Evolutionary conservation across 2,113 vertebrate genomes (phyloP).

Genomic region (Malurus cyaneus): DNA sequence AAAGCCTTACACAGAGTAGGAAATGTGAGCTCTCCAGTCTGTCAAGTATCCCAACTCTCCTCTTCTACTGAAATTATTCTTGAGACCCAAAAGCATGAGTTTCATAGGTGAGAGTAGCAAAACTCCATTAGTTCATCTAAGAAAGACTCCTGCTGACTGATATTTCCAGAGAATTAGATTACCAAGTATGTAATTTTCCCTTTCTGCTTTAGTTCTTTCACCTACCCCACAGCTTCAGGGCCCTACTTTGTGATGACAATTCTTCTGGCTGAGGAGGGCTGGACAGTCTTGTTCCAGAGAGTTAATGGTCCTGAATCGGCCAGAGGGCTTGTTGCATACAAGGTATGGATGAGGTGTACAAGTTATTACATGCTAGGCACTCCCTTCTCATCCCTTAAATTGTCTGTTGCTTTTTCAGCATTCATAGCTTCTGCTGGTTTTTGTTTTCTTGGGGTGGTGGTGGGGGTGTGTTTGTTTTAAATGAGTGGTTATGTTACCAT

Average conservation of each 20-base stretch:
- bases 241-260: conserved; percentile 71
- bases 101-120: neutral
- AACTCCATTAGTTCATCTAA: neutral
- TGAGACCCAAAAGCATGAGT: neutral
- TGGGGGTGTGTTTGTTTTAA: neutral
- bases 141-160: neutral
- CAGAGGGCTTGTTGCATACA: conserved; percentile 72
- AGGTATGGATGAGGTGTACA: conserved; percentile 52
- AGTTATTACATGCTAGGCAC: conserved; percentile 48
- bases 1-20: neutral
- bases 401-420: conserved; percentile 44
- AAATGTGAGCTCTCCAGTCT: neutral
- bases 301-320: conserved; percentile 67
- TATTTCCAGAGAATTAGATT: conserved; percentile 43
- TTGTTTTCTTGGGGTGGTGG: neutral
- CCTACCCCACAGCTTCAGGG: conserved; percentile 64
- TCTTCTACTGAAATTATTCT: neutral
- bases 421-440: conserved; percentile 17
- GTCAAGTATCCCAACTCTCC: neutral
- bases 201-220: conserved; percentile 72
- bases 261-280: conserved; percentile 71
- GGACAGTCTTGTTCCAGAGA: conserved; percentile 70
- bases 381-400: conserved; percentile 31
- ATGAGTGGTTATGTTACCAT: neutral
- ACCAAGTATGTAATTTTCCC: conserved; percentile 61